Conservation (phyloP, 1,140 invertebrate species). For the Eupristina koningsbergeri region DNA sequence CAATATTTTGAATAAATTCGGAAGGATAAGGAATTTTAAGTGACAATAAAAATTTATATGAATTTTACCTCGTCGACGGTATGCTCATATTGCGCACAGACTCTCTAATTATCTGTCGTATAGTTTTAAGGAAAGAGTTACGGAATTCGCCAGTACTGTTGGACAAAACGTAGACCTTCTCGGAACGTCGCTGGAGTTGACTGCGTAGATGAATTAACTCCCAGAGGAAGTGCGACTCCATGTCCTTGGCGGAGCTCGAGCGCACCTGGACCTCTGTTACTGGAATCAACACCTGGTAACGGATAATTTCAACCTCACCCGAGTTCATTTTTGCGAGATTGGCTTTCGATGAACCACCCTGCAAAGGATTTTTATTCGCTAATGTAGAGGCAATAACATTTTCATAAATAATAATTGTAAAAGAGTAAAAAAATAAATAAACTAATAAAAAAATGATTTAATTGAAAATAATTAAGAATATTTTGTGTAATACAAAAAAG, state of each 20-base stretch:
- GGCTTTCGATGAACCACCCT: slow-evolving; percentile 89
- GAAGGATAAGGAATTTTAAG: background rate
- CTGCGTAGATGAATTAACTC: slow-evolving; percentile 95
- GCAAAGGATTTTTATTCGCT: slow-evolving; percentile 50
- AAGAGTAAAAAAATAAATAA: no score
- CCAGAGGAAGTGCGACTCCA: slow-evolving; percentile 96
- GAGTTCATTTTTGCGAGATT: slow-evolving; percentile 72
- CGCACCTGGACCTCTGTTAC: slow-evolving; percentile 97
- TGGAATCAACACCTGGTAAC: slow-evolving; percentile 95
- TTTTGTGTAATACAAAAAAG: no score
- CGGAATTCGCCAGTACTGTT: slow-evolving; percentile 96
- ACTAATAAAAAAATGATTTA: no score
- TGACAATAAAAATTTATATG: background rate
- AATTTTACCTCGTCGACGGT: slow-evolving; percentile 80
- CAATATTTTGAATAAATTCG: background rate
- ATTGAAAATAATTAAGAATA: no score
- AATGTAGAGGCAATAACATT: slow-evolving; percentile 23
- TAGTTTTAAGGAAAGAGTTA: slow-evolving; percentile 96
- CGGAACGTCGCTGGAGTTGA: slow-evolving; percentile 92
- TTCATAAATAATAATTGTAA: slow-evolving; percentile 3
- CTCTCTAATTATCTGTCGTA: slow-evolving; percentile 95
- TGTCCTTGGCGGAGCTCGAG: slow-evolving; percentile 91
- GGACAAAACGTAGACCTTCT: slow-evolving; percentile 96
- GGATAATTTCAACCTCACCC: slow-evolving; percentile 94
- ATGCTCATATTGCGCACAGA: slow-evolving; percentile 95